A percentile compares a stretch with the other conserved stretches of the same genome.
Conservation (phyloP, 30 jellyfish, hydroid and myxozoan species). For the Aurelia sp. region DNA sequence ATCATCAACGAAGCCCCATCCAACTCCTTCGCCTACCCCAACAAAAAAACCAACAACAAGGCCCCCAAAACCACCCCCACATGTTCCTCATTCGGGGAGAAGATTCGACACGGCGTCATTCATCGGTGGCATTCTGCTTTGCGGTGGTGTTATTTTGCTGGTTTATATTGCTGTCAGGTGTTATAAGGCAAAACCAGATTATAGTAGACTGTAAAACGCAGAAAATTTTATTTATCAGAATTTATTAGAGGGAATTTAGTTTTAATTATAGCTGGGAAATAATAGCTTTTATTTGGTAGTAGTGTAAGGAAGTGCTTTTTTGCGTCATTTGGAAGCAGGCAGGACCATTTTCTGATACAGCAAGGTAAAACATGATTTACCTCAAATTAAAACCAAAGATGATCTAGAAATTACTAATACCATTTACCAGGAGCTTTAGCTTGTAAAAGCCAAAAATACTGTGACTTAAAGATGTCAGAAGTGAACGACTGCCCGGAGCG, state of each 20-base stretch:
- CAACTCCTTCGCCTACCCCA: slow-evolving; percentile 50
- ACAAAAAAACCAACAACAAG: slow-evolving; percentile 13
- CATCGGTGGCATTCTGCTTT: slow-evolving; percentile 85
- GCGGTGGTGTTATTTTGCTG: slow-evolving; percentile 71
- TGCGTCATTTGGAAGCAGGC: no score
- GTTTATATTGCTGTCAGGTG: slow-evolving; percentile 71
- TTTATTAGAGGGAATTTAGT: not conserved
- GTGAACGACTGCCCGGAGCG: no score
- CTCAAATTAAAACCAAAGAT: no score
- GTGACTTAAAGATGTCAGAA: no score
- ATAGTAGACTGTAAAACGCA: slow-evolving; percentile 17
- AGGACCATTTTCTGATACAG: no score
- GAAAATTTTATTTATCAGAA: not conserved
- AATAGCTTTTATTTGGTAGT: not conserved
- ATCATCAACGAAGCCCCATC: slow-evolving; percentile 12
- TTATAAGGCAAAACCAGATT: slow-evolving; percentile 72
- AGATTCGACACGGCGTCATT: slow-evolving; percentile 87
- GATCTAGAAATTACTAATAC: no score
- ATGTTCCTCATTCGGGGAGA: slow-evolving; percentile 35
- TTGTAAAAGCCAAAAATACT: no score
- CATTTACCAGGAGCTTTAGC: no score
- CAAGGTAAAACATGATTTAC: no score
- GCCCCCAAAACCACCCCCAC: slow-evolving; percentile 42
- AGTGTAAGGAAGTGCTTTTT: no score
- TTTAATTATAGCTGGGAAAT: not conserved